Percentiles rank a stretch among this genome's conserved stretches.
Evolutionary conservation across 2,113 vertebrate genomes (phyloP).

Genomic region (Megaptera novaeangliae): DNA sequence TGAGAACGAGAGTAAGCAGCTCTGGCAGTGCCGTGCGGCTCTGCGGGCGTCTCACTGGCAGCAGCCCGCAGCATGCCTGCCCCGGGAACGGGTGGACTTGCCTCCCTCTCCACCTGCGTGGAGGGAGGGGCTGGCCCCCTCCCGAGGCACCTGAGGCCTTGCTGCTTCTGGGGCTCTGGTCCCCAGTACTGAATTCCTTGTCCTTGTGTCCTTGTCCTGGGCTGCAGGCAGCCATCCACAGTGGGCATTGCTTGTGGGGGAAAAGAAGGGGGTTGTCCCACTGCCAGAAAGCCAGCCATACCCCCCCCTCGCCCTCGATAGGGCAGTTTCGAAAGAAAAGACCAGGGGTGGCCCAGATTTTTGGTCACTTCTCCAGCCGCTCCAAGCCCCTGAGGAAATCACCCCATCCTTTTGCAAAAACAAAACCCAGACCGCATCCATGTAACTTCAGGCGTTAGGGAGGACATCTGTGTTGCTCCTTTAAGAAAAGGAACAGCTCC

Average conservation of each 20-base stretch:
- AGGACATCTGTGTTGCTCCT: not conserved
- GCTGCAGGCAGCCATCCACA: not conserved
- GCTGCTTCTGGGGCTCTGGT: not conserved
- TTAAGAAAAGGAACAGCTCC: not conserved
- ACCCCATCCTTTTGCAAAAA: not conserved
- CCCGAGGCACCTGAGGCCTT: too few relatives aligned
- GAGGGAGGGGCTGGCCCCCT: too few relatives aligned
- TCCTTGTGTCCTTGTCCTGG: not conserved
- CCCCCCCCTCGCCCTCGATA: rapidly evolving
- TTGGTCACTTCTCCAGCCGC: not conserved
- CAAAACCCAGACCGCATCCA: rapidly evolving
- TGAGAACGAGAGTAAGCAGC: not conserved
- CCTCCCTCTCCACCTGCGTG: not conserved
- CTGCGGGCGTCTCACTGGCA: rapidly evolving
- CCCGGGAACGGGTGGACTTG: rapidly evolving
- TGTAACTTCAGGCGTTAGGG: not conserved
- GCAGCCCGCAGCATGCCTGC: not conserved
- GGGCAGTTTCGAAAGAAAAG: not conserved
- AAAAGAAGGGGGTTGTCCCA: not conserved
- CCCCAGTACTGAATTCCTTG: not conserved
- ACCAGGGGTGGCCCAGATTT: not conserved
- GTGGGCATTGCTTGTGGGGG: not conserved
- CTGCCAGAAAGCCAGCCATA: not conserved
- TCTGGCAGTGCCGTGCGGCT: rapidly evolving
- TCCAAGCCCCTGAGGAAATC: not conserved